Percentiles rank a stretch among this genome's conserved stretches.
phyloP scores from a whole-genome alignment of 2,797 vertebrate genomes.

The Poeciliopsis infans region DNA sequence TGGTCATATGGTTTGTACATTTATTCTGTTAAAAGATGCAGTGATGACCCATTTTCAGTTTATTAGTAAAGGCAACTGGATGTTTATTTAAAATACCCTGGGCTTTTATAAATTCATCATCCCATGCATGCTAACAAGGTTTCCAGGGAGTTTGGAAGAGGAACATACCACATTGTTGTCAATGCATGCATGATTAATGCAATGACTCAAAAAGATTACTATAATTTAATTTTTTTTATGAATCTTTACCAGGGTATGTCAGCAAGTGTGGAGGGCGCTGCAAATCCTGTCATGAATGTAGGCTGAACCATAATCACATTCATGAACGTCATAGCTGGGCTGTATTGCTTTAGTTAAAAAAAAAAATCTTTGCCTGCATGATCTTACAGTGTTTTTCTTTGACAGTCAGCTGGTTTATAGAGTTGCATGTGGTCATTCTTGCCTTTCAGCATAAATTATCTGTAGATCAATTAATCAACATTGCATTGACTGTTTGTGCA shows the following conservation, averaged over 20 bases:
- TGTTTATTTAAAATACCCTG: not conserved
- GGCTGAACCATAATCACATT: slow-evolving; percentile 57
- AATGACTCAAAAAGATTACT: not conserved
- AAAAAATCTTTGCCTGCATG: slow-evolving; percentile 54
- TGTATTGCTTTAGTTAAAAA: slow-evolving; percentile 51
- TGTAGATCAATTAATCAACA: slow-evolving; percentile 4
- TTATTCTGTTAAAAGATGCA: not conserved
- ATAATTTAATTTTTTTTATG: not conserved
- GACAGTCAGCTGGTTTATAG: slow-evolving; percentile 25
- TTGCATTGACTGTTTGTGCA: slow-evolving; percentile 7
- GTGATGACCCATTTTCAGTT: not conserved
- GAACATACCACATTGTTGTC: not conserved
- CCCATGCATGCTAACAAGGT: not conserved
- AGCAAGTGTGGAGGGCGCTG: not conserved
- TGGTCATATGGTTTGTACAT: not conserved
- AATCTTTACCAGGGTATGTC: not conserved
- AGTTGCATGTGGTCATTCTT: slow-evolving; percentile 33
- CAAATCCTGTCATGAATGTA: slow-evolving; percentile 61
- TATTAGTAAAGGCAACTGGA: not conserved
- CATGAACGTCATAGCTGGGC: slow-evolving; percentile 56
- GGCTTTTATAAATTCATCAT: not conserved
- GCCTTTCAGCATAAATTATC: not conserved
- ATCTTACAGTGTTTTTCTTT: slow-evolving; percentile 17
- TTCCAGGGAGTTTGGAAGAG: not conserved
- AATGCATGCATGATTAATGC: not conserved